phyloP scores from a whole-genome alignment of 2,113 vertebrate species.

The Capreolus pygargus region DNA sequence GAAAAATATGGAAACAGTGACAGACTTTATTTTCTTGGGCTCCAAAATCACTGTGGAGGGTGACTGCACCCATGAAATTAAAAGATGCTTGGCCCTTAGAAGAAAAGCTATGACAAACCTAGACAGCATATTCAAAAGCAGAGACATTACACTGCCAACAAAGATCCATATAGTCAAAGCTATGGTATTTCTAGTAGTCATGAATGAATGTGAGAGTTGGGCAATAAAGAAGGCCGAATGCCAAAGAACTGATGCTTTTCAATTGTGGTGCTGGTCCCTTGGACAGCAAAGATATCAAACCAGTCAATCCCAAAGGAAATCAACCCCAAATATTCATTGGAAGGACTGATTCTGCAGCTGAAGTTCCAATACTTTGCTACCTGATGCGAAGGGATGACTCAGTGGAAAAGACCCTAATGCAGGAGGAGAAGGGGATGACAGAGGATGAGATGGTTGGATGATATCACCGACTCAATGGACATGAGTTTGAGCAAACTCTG shows the following conservation, averaged over 20 bases:
- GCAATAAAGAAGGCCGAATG: background rate
- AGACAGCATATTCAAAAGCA: background rate
- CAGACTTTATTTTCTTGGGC: background rate
- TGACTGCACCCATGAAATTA: background rate
- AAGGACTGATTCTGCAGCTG: background rate
- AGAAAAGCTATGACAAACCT: background rate
- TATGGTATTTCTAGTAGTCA: background rate
- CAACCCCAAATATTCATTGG: background rate
- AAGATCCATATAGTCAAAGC: background rate
- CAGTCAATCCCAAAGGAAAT: background rate
- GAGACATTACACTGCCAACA: background rate
- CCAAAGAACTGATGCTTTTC: background rate
- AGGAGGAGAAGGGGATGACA: background rate
- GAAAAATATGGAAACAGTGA: background rate
- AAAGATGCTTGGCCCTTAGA: background rate
- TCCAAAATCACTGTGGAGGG: background rate
- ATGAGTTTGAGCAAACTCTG: background rate
- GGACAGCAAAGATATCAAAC: background rate
- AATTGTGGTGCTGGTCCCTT: background rate
- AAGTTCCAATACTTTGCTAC: background rate
- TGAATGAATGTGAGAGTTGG: background rate
- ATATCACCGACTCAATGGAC: accelerated
- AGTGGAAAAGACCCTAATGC: background rate
- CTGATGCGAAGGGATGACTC: background rate
- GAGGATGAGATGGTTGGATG: background rate